Percentiles rank a stretch among this genome's conserved stretches.
These are phyloP conservation scores for Aplysia californica DNA, from an alignment of 1,140 invertebrate species.

Conservation along the genomic window DNA sequence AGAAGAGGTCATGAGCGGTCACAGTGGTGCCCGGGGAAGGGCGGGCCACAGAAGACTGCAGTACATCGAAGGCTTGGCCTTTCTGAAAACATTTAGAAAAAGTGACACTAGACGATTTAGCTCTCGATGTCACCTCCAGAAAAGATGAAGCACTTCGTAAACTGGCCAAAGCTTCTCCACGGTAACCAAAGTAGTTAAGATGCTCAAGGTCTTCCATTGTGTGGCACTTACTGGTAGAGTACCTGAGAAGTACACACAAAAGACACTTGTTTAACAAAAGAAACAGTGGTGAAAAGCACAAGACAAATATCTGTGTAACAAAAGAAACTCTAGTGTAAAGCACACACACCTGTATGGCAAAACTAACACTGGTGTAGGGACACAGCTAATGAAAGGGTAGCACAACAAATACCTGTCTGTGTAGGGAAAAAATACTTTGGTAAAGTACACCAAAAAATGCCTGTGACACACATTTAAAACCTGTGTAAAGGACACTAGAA, in stretches of 20 bases:
- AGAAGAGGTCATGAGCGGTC: slow-evolving; percentile 74
- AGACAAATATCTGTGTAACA: no score
- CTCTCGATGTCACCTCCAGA: slow-evolving; percentile 72
- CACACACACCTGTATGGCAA: no score
- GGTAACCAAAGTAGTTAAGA: slow-evolving; percentile 72
- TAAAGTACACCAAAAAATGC: no score
- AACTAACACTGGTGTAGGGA: no score
- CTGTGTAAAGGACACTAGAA: no score
- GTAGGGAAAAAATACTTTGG: no score
- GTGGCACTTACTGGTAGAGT: slow-evolving; percentile 76
- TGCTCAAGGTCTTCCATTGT: slow-evolving; percentile 69
- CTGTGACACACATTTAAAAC: no score
- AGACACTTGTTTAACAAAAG: no score
- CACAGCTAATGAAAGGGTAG: no score
- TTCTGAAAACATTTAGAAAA: slow-evolving; percentile 68
- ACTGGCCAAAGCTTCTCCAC: slow-evolving; percentile 76
- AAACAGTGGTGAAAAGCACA: no score
- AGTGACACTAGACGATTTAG: slow-evolving; percentile 65
- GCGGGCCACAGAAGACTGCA: slow-evolving; percentile 60
- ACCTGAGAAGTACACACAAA: slow-evolving; percentile 65
- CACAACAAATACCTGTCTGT: no score
- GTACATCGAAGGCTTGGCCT: slow-evolving; percentile 62
- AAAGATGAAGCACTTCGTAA: slow-evolving; percentile 71
- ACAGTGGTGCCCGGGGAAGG: slow-evolving; percentile 76
- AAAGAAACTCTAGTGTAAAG: no score